A percentile compares a stretch with the other conserved stretches of the same genome.
Evolutionary conservation across 2,888 invertebrate genomes (phyloP).

Genomic region (Galeruca laticollis): DNA sequence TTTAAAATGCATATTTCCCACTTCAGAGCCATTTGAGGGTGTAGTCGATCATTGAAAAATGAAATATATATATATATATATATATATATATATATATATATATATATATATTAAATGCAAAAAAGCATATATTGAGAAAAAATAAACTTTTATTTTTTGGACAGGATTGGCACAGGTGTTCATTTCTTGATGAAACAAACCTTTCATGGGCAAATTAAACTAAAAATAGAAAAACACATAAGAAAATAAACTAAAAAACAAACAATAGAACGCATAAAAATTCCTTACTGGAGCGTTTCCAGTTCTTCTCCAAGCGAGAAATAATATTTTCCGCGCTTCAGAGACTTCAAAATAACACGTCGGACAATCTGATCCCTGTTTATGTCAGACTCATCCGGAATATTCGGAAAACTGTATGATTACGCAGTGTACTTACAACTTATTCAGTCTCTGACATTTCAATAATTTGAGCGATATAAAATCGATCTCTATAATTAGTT

Average conservation of each 20-base stretch:
- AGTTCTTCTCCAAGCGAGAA: too few relatives aligned
- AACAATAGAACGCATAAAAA: conserved; percentile 3
- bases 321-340: background rate
- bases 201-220: background rate
- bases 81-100: too few relatives aligned
- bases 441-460: too few relatives aligned
- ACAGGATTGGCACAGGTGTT: background rate
- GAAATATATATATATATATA: too few relatives aligned
- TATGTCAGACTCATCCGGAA: background rate
- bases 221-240: background rate
- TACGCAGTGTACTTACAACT: background rate
- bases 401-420: background rate
- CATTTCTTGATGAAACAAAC: background rate
- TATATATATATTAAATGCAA: too few relatives aligned
- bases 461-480: background rate
- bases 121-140: too few relatives aligned
- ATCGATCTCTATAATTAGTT: background rate
- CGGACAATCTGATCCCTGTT: background rate
- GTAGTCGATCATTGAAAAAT: too few relatives aligned
- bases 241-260: background rate
- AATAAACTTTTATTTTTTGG: too few relatives aligned
- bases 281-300: too few relatives aligned
- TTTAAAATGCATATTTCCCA: too few relatives aligned
- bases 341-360: background rate
- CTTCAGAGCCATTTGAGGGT: too few relatives aligned